A percentile compares a stretch with the other conserved stretches of the same genome.
Conservation (phyloP, 1,140 invertebrate genomes). For the Drosophila novamexicana region DNA sequence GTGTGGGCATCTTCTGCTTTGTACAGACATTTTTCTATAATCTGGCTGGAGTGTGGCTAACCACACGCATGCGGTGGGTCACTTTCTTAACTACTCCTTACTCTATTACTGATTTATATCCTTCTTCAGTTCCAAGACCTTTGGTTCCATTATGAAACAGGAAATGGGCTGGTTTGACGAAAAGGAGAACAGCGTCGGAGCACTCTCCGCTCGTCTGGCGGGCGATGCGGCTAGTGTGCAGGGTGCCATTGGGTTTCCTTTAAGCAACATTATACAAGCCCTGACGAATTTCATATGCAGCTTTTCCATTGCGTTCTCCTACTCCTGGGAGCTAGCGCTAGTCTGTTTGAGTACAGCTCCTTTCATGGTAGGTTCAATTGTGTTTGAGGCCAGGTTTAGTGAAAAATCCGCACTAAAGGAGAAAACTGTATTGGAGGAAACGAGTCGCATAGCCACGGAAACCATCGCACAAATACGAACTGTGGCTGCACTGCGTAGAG, state of each 20-base stretch:
- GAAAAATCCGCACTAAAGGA: slow-evolving; percentile 88
- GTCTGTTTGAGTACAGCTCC: slow-evolving; percentile 91
- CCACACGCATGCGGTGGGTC: slow-evolving; percentile 88
- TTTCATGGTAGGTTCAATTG: slow-evolving; percentile 90
- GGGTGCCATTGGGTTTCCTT: slow-evolving; percentile 92
- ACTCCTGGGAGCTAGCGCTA: slow-evolving; percentile 92
- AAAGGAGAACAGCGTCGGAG: slow-evolving; percentile 90
- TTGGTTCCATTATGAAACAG: slow-evolving; percentile 88
- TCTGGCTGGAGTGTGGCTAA: slow-evolving; percentile 91
- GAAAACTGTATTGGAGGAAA: slow-evolving; percentile 88
- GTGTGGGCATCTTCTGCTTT: slow-evolving; percentile 89
- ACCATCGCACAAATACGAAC: slow-evolving; percentile 91
- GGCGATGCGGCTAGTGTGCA: slow-evolving; percentile 92
- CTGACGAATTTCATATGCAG: slow-evolving; percentile 90
- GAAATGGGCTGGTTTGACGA: slow-evolving; percentile 94
- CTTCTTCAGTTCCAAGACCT: slow-evolving; percentile 86
- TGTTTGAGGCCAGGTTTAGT: slow-evolving; percentile 88
- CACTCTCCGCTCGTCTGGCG: slow-evolving; percentile 90
- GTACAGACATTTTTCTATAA: slow-evolving; percentile 91
- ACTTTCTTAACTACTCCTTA: not conserved
- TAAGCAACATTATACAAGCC: slow-evolving; percentile 92
- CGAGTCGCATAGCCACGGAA: slow-evolving; percentile 90
- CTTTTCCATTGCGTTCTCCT: slow-evolving; percentile 90
- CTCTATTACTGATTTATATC: not conserved
- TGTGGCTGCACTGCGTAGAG: slow-evolving; percentile 87